phyloP scores from a whole-genome alignment of 2,888 invertebrate genomes.

The Melanostoma mellinum region DNA sequence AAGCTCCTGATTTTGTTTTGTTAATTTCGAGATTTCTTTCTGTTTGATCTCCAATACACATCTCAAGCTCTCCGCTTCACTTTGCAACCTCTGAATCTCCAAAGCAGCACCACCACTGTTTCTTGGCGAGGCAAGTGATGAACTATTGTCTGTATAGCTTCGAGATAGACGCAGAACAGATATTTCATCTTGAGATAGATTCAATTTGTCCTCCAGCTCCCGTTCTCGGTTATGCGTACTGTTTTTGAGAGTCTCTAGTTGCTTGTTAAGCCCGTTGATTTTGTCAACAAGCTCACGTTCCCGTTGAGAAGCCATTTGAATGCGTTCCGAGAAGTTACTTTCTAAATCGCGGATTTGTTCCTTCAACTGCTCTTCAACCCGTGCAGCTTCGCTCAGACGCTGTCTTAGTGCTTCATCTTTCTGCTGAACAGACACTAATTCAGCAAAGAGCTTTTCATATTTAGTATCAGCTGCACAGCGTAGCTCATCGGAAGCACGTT shows the following conservation, averaged over 20 bases:
- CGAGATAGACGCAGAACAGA: constrained; percentile 75
- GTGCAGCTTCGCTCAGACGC: constrained; percentile 76
- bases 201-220: constrained; percentile 80
- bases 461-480: constrained; percentile 77
- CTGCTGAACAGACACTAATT: constrained; percentile 81
- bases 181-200: constrained; percentile 80
- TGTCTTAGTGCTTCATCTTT: constrained; percentile 77
- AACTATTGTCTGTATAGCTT: constrained; percentile 74
- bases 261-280: constrained; percentile 77
- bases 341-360: constrained; percentile 77
- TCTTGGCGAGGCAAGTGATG: constrained; percentile 75
- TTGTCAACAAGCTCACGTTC: constrained; percentile 79
- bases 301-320: constrained; percentile 76
- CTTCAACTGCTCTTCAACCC: constrained; percentile 77
- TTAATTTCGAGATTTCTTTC: constrained; percentile 90
- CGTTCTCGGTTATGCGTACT: constrained; percentile 78
- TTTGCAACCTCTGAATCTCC: constrained; percentile 83
- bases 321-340: constrained; percentile 75
- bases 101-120: constrained; percentile 74
- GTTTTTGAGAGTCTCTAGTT: constrained; percentile 77
- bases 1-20: constrained; percentile 87
- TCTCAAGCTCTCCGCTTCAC: constrained; percentile 91
- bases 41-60: constrained; percentile 94
- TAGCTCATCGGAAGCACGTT: constrained; percentile 77
- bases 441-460: constrained; percentile 77